phyloP scores from a whole-genome alignment of 2,888 invertebrate genomes.

The Stictocephala bisonia region DNA sequence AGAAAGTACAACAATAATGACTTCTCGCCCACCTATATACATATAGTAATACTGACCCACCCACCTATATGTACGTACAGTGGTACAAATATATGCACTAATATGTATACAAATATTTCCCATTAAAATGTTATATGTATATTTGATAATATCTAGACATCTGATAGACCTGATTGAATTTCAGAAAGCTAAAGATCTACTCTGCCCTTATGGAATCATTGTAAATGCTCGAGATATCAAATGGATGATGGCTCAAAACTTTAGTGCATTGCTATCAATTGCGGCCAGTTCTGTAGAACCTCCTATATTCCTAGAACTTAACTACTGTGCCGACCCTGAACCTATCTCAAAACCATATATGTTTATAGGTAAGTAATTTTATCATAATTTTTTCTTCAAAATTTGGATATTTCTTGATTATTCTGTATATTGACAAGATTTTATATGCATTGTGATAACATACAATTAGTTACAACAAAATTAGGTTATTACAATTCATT shows the following conservation, averaged over 20 bases:
- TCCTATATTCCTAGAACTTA: slow-evolving; percentile 74
- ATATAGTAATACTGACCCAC: no score
- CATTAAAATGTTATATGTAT: no score
- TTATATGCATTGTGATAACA: no score
- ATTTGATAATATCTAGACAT: not conserved
- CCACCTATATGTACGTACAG: no score
- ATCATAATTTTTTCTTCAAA: not conserved
- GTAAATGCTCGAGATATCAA: slow-evolving; percentile 50
- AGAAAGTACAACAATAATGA: no score
- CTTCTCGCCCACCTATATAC: no score
- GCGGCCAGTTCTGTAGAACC: slow-evolving; percentile 64
- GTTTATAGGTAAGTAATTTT: not conserved
- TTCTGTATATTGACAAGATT: not conserved
- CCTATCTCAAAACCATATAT: slow-evolving; percentile 11
- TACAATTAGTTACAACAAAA: no score
- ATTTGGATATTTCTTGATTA: not conserved
- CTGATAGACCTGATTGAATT: slow-evolving; percentile 57
- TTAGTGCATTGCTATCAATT: slow-evolving; percentile 48
- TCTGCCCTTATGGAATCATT: slow-evolving; percentile 52
- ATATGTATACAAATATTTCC: no score
- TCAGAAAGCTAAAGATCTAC: slow-evolving; percentile 47
- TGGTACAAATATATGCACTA: no score
- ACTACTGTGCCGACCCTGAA: slow-evolving; percentile 64
- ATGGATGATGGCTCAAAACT: slow-evolving; percentile 50
- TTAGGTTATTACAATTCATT: no score